Percentiles rank a stretch among this genome's conserved stretches.
Evolutionary conservation across 30 jellyfish, hydroid and myxozoan genomes (phyloP).

Genomic region (Cassiopea andromeda): DNA sequence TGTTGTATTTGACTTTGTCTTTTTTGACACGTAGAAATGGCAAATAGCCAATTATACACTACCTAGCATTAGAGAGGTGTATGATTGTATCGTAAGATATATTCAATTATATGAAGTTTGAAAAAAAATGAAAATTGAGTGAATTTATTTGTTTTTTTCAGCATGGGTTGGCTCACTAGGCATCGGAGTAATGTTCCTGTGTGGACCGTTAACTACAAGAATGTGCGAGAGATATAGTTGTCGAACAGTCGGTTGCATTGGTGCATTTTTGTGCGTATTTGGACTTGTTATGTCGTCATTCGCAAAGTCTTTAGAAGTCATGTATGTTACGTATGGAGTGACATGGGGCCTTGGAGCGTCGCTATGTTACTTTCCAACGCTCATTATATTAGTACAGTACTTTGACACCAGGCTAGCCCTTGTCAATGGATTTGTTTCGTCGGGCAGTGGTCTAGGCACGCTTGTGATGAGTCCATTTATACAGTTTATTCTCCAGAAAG

Average conservation of each 20-base stretch:
- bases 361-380: conserved; percentile 96
- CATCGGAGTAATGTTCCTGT: conserved; percentile 94
- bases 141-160: conserved; percentile 10
- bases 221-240: conserved; percentile 89
- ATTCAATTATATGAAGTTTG: too few species aligned
- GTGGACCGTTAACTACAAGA: conserved; percentile 97
- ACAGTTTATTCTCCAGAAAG: conserved; percentile 65
- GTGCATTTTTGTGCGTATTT: conserved; percentile 89
- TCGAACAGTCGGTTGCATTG: conserved; percentile 84
- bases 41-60: too few species aligned
- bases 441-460: conserved; percentile 99
- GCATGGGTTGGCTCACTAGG: conserved; percentile 99
- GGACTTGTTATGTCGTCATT: conserved; percentile 93
- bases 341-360: conserved; percentile 99
- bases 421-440: conserved; percentile 95
- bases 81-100: too few species aligned
- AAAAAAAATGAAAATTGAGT: too few species aligned
- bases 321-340: conserved; percentile 95
- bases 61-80: too few species aligned
- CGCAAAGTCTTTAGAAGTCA: conserved; percentile 77
- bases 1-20: too few species aligned
- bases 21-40: too few species aligned
- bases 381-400: conserved; percentile 89
- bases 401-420: conserved; percentile 94
- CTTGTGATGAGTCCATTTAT: conserved; percentile 90